Base-by-base conservation (phyloP, 2,797 vertebrate species). In the Ptychadena robeensis region DNA sequence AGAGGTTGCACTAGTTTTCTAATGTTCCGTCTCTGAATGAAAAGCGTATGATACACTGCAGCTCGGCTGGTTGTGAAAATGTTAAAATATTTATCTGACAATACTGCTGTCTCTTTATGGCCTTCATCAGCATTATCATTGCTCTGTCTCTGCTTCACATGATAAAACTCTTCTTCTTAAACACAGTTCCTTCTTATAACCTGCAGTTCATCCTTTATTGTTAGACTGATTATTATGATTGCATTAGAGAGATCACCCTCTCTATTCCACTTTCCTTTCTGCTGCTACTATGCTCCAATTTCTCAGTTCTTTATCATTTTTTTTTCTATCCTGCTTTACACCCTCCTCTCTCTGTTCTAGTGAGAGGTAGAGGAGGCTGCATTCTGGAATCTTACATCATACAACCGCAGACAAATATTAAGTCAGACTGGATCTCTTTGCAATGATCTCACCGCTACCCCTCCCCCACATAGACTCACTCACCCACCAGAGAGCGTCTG, bases 381-480 rank as follows among this genome's bases (percentile, higher is more conserved):
- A 83, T 83, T 80, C 63, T 80, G 53, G 80, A 82, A 80, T 80
- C 81, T 86, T 75, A 80, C 83, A 85, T 85, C 83, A 85, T 85
- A 38, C 65, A 31, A 80, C 66, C 78, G 78, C 83, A 85, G 83
- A 76, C 82, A 80, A 69, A 85, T 80, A 70, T 85, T 75, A 85
- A 75, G 78, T 81, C 78, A 70, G 78, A 67, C 75, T 80, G 67
- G 81, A 82, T 68, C 70, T 79, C 81, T 82, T 73, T 81, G 65
- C 69, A 53, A 59, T 85, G 82, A 77, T 86, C 86, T 80, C 79
- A 79, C 5, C 71, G 32, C 53, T 40, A 35, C 69, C 57, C 30
- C 40, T 61, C 57, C 84, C 40, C 61, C 44, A 78, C 73, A 40
- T 11, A 68, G n/a, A n/a, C n/a, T n/a, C 4, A 0, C 0, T 30